Percentiles rank a stretch among this genome's conserved stretches.
Conservation (phyloP, 2,113 vertebrate species). For the Hippocampus guttulatus region DNA sequence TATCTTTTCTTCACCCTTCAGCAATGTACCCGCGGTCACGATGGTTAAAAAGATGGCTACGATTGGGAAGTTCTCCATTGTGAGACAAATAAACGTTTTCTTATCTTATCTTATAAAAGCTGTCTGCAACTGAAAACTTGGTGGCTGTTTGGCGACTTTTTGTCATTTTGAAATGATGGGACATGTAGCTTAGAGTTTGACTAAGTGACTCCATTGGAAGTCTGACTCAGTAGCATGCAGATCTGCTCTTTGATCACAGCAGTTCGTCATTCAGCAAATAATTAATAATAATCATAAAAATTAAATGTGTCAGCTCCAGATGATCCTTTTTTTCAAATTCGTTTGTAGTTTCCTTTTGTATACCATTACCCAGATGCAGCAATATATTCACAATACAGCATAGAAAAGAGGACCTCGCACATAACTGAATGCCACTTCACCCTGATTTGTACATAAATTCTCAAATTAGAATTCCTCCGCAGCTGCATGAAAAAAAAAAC, state of each 20-base stretch:
- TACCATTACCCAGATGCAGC: slow-evolving; percentile 28
- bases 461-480: slow-evolving; percentile 22
- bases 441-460: slow-evolving; percentile 6
- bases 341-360: slow-evolving; percentile 41
- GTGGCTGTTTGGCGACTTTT: slow-evolving; percentile 2
- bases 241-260: slow-evolving; percentile 22
- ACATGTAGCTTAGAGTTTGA: not conserved
- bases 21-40: slow-evolving; percentile 30
- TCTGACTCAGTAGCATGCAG: not conserved
- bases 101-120: slow-evolving; percentile 6
- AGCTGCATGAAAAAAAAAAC: slow-evolving; percentile 9
- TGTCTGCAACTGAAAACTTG: slow-evolving; percentile 33
- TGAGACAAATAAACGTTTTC: no score
- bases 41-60: slow-evolving; percentile 33
- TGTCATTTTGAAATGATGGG: not conserved
- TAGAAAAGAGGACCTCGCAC: slow-evolving; percentile 33
- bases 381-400: slow-evolving; percentile 46
- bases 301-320: slow-evolving; percentile 40
- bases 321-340: not conserved
- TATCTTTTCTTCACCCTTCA: slow-evolving; percentile 53
- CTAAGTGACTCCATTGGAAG: not conserved
- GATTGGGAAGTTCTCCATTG: no score
- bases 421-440: slow-evolving; percentile 35
- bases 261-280: slow-evolving; percentile 6
- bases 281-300: not conserved